Base-by-base conservation (phyloP, 2,113 vertebrate species). In the Phalacrocorax brasilianus region DNA sequence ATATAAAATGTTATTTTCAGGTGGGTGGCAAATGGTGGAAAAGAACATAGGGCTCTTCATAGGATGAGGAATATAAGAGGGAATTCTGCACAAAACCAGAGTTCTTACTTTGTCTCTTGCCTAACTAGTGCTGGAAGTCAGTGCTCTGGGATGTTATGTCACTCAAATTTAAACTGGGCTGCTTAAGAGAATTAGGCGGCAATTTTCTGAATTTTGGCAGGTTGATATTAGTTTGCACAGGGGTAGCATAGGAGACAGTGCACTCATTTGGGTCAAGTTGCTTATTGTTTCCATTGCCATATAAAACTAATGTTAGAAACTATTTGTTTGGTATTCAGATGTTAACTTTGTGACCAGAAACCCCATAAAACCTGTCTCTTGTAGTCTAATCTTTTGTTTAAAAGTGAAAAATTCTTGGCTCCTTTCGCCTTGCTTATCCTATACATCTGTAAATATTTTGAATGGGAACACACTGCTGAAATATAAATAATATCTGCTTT, bases 281-380 rank as follows among this genome's bases (percentile, higher is more conserved):
- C 23, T 88, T 9, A 15, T 44, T 26, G 23, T 63, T 93, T 93
- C 33, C 6, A n/a, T 72, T 75, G 17, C 10, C 28, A 6, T 33
- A 52, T 42, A 55, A 89, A 86, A 67, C 4, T 71, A 7, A 16
- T 14, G 4, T 55, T 67, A 75, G 71, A 63, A 94, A 63, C 14
- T 14, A 50, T 73, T 83, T 89, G 16, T 52, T 88, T 86, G 85
- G 12, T 61, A 70, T 82, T 85, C 87, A 85, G 27, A 70, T 1
- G 3, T 83, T 94, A 94, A 91, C 44, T 95, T 89, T 88, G 94
- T 76, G 49, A 85, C 28, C 11, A 44, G 28, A 94, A 91, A 91
- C 82, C 24, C 49, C 53, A 79, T 70, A 79, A 93, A 91, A 75
- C 5, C 42, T 85, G 66, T 40, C 52, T 91, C 35, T 94, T 72